A percentile compares a stretch with the other conserved stretches of the same genome.
Conservation (phyloP, 1,140 invertebrate species). For the Drosophila kepulauana region DNA sequence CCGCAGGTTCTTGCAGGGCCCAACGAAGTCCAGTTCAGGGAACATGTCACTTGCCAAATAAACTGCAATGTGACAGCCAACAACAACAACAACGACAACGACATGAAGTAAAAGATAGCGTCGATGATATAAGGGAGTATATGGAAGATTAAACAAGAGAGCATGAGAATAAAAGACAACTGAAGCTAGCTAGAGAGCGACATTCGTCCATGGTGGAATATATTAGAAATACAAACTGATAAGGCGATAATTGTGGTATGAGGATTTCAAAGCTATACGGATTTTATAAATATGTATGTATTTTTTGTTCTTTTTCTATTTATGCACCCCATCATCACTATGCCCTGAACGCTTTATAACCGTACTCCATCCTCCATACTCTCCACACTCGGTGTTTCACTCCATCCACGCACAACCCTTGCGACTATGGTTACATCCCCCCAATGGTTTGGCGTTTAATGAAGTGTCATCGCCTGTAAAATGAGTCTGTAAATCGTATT, state of each 20-base stretch:
- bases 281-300: slow-evolving; percentile 77
- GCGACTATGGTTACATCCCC: slow-evolving; percentile 45
- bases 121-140: slow-evolving; percentile 14
- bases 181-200: neutral
- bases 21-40: slow-evolving; percentile 40
- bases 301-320: slow-evolving; percentile 57
- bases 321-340: slow-evolving; percentile 71
- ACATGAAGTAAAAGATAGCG: slow-evolving; percentile 17
- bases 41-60: slow-evolving; percentile 62
- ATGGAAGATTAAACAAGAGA: slow-evolving; percentile 1
- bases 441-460: slow-evolving; percentile 74
- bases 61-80: slow-evolving; percentile 72
- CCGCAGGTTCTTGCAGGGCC: slow-evolving; percentile 43
- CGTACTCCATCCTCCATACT: slow-evolving; percentile 14
- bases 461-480: slow-evolving; percentile 84
- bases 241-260: slow-evolving; percentile 50
- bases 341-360: slow-evolving; percentile 9
- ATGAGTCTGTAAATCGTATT: slow-evolving; percentile 83
- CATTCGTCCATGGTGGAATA: slow-evolving; percentile 46
- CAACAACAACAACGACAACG: slow-evolving; percentile 46
- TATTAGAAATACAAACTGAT: slow-evolving; percentile 57
- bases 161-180: neutral
- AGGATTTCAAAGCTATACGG: slow-evolving; percentile 51
- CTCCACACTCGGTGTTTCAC: neutral
- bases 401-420: slow-evolving; percentile 31